These are phyloP conservation scores for Araneus ventricosus DNA, from an alignment of 1,140 invertebrate genomes.

Conservation along the genomic window DNA sequence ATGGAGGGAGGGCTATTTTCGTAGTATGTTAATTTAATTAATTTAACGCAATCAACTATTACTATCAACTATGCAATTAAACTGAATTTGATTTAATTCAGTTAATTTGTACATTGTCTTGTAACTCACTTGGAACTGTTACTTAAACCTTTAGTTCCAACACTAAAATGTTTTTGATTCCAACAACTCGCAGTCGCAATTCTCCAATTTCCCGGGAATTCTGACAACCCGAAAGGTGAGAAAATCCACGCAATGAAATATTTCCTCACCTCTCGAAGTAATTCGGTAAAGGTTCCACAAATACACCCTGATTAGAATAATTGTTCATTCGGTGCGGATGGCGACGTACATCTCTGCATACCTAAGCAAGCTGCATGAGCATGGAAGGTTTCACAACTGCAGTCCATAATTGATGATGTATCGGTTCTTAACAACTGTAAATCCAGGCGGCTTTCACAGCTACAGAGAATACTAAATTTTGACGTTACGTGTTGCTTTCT, in stretches of 20 bases:
- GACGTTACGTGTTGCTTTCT: conserved; percentile 46
- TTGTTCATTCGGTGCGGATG: neutral
- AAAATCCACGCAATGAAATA: neutral
- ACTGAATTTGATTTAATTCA: no score
- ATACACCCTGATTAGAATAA: conserved; percentile 23
- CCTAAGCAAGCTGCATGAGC: neutral
- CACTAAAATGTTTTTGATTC: neutral
- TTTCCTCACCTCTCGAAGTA: neutral
- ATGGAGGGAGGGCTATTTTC: no score
- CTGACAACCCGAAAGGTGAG: neutral
- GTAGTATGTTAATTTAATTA: no score
- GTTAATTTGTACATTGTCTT: no score
- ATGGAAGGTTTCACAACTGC: neutral
- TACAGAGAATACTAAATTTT: conserved; percentile 34
- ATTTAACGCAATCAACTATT: no score
- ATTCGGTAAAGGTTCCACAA: neutral
- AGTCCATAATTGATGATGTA: conserved; percentile 58
- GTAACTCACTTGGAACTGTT: no score
- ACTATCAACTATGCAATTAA: no score
- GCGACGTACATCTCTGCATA: conserved; percentile 1
- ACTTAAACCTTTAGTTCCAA: no score
- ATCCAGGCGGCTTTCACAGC: neutral
- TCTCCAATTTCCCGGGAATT: neutral
- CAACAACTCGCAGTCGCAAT: neutral
- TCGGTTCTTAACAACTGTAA: conserved; percentile 38